These are phyloP conservation scores for Pomacea canaliculata DNA, from an alignment of 2,888 invertebrate species.

Conservation along the genomic window DNA sequence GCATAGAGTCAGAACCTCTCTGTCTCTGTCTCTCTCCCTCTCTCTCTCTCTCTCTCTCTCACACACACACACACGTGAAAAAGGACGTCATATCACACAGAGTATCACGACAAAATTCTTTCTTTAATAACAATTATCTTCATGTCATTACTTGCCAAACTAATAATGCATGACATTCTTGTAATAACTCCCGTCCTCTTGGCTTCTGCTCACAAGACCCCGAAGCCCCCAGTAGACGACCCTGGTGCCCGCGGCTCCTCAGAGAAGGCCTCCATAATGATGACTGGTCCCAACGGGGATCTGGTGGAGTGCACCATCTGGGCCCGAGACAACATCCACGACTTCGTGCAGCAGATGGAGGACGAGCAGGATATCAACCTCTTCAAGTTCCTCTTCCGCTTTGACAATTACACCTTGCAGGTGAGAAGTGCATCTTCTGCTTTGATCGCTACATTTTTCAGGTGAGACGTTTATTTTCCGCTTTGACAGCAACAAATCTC, in stretches of 20 bases:
- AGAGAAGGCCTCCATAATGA: slow-evolving; percentile 6
- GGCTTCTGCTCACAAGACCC: no score
- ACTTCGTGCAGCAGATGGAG: slow-evolving; percentile 29
- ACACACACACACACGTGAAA: not conserved
- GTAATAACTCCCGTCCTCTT: no score
- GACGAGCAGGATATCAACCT: slow-evolving; percentile 30
- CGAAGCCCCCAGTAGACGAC: no score
- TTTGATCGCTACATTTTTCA: not conserved
- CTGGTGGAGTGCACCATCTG: slow-evolving; percentile 9
- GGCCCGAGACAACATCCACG: slow-evolving; percentile 23
- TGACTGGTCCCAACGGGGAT: not conserved
- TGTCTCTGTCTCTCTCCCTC: not conserved
- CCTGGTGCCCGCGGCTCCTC: no score
- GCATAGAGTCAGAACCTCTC: no score
- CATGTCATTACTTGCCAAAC: no score
- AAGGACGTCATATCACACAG: no score
- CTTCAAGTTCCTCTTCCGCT: slow-evolving; percentile 28
- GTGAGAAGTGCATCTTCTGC: not conserved
- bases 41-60: not conserved
- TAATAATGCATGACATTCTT: no score
- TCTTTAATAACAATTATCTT: no score
- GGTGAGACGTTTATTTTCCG: slow-evolving; percentile 1
- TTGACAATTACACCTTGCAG: slow-evolving; percentile 15
- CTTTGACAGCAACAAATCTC: not conserved
- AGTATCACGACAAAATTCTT: no score